Conservation (phyloP, 2,797 vertebrate species). For the Gadopsis marmoratus region DNA sequence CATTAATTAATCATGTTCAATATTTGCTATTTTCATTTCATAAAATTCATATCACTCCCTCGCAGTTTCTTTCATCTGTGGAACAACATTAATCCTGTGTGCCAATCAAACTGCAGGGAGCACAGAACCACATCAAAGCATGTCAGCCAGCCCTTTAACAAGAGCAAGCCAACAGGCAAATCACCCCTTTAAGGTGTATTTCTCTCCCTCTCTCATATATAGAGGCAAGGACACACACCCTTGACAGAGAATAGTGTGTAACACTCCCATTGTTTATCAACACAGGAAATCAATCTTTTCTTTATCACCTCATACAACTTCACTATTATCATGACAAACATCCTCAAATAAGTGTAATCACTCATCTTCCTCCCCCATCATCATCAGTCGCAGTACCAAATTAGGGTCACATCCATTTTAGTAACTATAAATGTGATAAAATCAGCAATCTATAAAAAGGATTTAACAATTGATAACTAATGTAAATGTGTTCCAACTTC, state of each 20-base stretch:
- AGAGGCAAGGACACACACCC: conserved; percentile 35
- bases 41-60: conserved; percentile 57
- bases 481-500: neutral
- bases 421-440: conserved; percentile 19
- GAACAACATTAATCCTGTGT: conserved; percentile 70
- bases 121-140: conserved; percentile 80
- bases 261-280: conserved; percentile 64
- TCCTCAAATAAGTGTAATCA: conserved; percentile 33
- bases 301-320: conserved; percentile 37
- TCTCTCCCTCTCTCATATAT: conserved; percentile 32
- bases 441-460: conserved; percentile 28
- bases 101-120: conserved; percentile 82
- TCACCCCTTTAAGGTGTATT: conserved; percentile 73
- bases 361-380: conserved; percentile 42
- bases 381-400: conserved; percentile 25
- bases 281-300: conserved; percentile 11
- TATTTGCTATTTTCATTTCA: conserved; percentile 69
- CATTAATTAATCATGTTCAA: conserved; percentile 70
- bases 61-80: conserved; percentile 69
- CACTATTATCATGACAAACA: conserved; percentile 42
- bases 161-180: conserved; percentile 78
- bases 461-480: conserved; percentile 21
- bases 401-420: conserved; percentile 21
- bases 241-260: conserved; percentile 43
- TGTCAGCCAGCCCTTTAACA: conserved; percentile 77